Base-by-base conservation (phyloP, 2,113 vertebrate species). In the Progne subis region DNA sequence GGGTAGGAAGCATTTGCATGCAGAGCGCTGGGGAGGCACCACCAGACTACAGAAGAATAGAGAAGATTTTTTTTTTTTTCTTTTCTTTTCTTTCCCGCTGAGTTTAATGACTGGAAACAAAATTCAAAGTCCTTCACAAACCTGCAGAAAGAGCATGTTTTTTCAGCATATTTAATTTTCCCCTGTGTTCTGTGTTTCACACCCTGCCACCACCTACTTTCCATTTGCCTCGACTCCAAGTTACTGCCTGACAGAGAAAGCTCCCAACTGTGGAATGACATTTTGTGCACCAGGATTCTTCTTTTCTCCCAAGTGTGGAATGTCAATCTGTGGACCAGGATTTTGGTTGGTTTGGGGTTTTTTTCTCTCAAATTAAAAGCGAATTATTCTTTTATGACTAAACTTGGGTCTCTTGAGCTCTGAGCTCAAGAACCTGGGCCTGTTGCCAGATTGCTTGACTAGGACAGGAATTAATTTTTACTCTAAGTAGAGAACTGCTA, bases 381-480 rank as follows among this genome's bases (percentile, higher is more conserved):
- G 5, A 96, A 60, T 88, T 79, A 85, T 65, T 92, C 57, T 90
- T 90, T 85, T 91, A 75, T 89, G 70, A 72, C 69, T 82, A 29
- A 91, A 85, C 41, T 46, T 47, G 28, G 18, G 46, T 87, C 75
- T 65, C 70, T 52, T 34, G 82, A 82, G 61, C 61, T 76, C 57
- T 34, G 41, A 90, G 65, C n/a, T 77, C 67, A 79, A 79, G 41
- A 46, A 29, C 63, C 41, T 72, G 82, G 94, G 94, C 78, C 75
- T 65, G 17, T 31, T 92, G 82, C 90, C 82, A 92, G 70, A 49
- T 12, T 57, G 44, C 75, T 76, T 5, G 16, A 76, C 70, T 60
- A 82, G 61, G 57, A 72, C 59, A 82, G n/a, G 65, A 95, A 85
- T 92, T 61, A 71, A 91, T 72, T 92, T 95, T 82, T 76, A 25